These are phyloP conservation scores for Hippocampus guttulatus DNA, from an alignment of 2,113 vertebrate species.

Conservation along the genomic window DNA sequence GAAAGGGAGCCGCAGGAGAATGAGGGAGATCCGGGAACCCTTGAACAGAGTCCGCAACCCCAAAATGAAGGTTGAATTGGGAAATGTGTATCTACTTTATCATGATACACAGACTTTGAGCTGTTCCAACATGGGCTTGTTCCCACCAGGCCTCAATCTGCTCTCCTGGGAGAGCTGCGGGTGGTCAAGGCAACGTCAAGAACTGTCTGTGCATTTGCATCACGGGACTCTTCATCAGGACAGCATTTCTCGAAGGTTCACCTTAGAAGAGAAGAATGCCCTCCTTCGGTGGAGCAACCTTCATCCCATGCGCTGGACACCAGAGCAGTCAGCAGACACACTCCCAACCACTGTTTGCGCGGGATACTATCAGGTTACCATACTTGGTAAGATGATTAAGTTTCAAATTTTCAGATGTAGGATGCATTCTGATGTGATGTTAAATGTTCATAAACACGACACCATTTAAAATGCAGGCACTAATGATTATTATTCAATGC, in stretches of 20 bases:
- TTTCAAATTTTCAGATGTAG: not conserved
- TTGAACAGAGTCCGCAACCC: not conserved
- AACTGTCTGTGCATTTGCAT: conserved; percentile 69
- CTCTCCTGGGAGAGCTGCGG: conserved; percentile 78
- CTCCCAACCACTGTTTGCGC: conserved; percentile 55
- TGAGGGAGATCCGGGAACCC: conserved; percentile 11
- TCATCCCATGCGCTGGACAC: conserved; percentile 72
- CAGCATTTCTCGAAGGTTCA: conserved; percentile 79
- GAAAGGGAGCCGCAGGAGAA: conserved; percentile 22
- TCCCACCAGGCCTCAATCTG: conserved; percentile 6
- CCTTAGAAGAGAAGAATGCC: conserved; percentile 64
- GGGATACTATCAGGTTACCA: conserved; percentile 80
- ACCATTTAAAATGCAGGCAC: too few species aligned
- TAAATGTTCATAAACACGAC: not conserved
- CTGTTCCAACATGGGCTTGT: not conserved
- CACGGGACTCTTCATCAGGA: conserved; percentile 72
- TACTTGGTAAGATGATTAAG: conserved; percentile 72
- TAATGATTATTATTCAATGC: too few species aligned
- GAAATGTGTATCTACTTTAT: not conserved
- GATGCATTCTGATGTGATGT: not conserved
- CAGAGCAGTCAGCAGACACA: conserved; percentile 42
- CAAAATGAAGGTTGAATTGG: conserved; percentile 30
- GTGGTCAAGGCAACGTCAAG: conserved; percentile 70
- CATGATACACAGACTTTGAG: not conserved
- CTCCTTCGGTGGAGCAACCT: conserved; percentile 78